Evolutionary conservation across 2,888 invertebrate genomes (phyloP), one percentile per base, ranked within the genome.

Genomic region (Automeris io): DNA sequence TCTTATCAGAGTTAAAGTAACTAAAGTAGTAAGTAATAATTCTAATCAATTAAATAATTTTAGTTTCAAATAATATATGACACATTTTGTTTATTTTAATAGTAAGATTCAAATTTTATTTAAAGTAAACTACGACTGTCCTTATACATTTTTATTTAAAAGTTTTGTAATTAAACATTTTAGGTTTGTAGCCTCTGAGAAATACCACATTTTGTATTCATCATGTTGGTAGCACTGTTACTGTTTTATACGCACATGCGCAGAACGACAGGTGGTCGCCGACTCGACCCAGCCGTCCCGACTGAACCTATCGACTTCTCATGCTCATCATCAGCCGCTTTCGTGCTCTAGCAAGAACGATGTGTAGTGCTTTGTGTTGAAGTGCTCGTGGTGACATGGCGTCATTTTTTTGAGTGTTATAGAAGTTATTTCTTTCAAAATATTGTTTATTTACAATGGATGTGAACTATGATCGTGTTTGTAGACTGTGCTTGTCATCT

Each of bases 401-500:
- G 85, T 85, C 81, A 59, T 62, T 72, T 71, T 77, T 77, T 59
- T 81, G 78, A 73, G 60, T 54, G 53, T 67, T 63, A 62, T 70
- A 66, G 61, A 73, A 58, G 75, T 74, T 62, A 66, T 60, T 61
- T 56, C 60, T 52, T 67, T 60, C 49, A 54, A 67, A 75, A 67
- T 68, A 58, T 62, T 63, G 80, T 81, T 77, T 82, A 82, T 82
- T 82, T 83, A 86, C 83, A 76, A 86, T 86, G 86, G 81, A 59
- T 80, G 82, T 79, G 70, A 83, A 83, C 76, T 85, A 78, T 77
- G 85, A 85, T 70, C 81, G 82, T 74, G 88, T 89, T 72, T 90
- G 90, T 81, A 87, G 90, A 77, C 87, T 90, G 63, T 90, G 90
- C 79, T 88, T 90, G 73, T 88, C 89, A 68, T 79, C 86, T 69